phyloP scores from a whole-genome alignment of 1,140 invertebrate species.

The Radopholus similis region DNA sequence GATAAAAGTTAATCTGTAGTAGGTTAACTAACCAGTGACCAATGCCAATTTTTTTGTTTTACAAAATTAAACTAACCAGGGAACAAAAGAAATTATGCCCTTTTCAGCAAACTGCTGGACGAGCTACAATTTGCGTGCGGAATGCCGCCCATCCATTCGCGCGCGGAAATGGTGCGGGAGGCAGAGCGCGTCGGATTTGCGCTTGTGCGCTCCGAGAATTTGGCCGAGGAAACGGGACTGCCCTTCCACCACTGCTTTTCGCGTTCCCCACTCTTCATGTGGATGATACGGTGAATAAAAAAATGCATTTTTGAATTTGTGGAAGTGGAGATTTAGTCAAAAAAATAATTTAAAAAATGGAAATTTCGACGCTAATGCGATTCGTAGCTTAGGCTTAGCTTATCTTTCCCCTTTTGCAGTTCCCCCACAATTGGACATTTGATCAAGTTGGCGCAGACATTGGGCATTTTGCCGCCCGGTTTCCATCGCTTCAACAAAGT shows the following conservation, averaged over 20 bases:
- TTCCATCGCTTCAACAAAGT: slow-evolving; percentile 54
- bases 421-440: slow-evolving; percentile 32
- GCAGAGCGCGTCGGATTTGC: slow-evolving; percentile 36
- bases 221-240: slow-evolving; percentile 42
- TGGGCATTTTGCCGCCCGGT: slow-evolving; percentile 48
- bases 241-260: slow-evolving; percentile 59
- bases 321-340: not conserved
- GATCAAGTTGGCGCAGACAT: slow-evolving; percentile 42
- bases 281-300: slow-evolving; percentile 39
- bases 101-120: slow-evolving; percentile 45
- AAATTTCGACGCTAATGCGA: not conserved
- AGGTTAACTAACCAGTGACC: slow-evolving; percentile 1
- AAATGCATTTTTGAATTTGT: not conserved
- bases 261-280: slow-evolving; percentile 52
- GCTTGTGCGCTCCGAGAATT: slow-evolving; percentile 40
- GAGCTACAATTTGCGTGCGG: slow-evolving; percentile 57
- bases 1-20: not conserved
- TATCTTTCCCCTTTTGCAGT: not conserved
- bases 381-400: not conserved
- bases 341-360: not conserved
- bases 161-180: slow-evolving; percentile 45
- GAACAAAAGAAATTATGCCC: slow-evolving; percentile 10
- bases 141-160: slow-evolving; percentile 53
- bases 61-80: not conserved
- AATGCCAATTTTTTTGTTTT: slow-evolving; percentile 25